Percentiles rank a stretch among this genome's conserved stretches.
phyloP scores from a whole-genome alignment of 2,888 invertebrate species.

The Cryptus viduatorius region DNA sequence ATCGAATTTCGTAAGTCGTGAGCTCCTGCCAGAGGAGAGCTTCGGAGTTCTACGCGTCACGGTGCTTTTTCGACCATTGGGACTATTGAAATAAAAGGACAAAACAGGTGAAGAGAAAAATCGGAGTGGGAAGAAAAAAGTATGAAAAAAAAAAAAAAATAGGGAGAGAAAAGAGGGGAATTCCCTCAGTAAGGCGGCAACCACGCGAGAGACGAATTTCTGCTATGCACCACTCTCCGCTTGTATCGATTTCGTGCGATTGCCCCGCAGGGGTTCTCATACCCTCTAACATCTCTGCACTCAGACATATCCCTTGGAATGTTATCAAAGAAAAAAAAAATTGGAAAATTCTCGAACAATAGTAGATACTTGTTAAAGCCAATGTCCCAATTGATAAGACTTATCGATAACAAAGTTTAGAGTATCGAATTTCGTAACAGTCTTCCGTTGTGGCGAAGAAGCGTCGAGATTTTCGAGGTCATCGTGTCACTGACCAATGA shows the following conservation, averaged over 20 bases:
- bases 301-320: not conserved
- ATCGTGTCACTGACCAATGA: constrained; percentile 69
- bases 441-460: not conserved
- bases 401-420: not conserved
- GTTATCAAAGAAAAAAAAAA: constrained; percentile 1
- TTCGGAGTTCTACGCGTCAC: not conserved
- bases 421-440: not conserved
- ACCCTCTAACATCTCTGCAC: constrained; percentile 7
- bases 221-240: constrained; percentile 53
- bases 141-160: not conserved
- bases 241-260: constrained; percentile 66
- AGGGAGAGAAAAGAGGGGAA: constrained; percentile 11
- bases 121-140: not conserved
- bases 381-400: not conserved
- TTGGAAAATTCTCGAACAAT: not conserved
- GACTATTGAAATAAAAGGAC: constrained; percentile 22
- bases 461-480: constrained; percentile 60
- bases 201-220: constrained; percentile 58
- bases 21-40: constrained; percentile 3
- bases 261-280: constrained; percentile 66
- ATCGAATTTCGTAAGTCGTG: constrained; percentile 50
- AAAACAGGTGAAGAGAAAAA: constrained; percentile 12
- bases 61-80: constrained; percentile 24
- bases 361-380: not conserved
- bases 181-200: constrained; percentile 17